A percentile compares a stretch with the other conserved stretches of the same genome.
phyloP scores from a whole-genome alignment of 1,140 invertebrate species.

The Thaumatotibia leucotreta region DNA sequence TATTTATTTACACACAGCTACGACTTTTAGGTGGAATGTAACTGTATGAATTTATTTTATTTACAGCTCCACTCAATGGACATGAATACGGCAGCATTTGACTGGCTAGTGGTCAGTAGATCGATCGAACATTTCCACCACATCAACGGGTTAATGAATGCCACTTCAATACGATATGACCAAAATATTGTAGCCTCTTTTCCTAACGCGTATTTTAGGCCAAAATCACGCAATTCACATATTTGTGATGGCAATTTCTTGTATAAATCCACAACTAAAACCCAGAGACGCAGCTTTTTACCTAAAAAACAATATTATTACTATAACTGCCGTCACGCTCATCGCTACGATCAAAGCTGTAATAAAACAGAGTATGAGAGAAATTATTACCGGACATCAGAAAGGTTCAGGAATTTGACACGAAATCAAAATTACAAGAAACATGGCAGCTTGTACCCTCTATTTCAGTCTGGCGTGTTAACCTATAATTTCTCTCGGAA shows the following conservation, averaged over 20 bases:
- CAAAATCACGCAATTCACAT: background rate
- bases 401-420: conserved; percentile 46
- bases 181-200: conserved; percentile 55
- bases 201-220: conserved; percentile 13
- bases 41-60: no score
- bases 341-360: background rate
- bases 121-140: conserved; percentile 40
- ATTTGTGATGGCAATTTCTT: conserved; percentile 49
- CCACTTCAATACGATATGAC: conserved; percentile 53
- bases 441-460: conserved; percentile 23
- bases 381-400: conserved; percentile 42
- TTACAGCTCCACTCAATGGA: conserved; percentile 47
- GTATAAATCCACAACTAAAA: conserved; percentile 30
- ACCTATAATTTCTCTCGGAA: conserved; percentile 42
- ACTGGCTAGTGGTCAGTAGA: conserved; percentile 50
- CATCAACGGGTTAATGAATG: conserved; percentile 48
- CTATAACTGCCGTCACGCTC: conserved; percentile 9
- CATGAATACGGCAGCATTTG: conserved; percentile 50
- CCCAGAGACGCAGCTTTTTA: background rate
- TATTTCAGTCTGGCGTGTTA: conserved; percentile 39
- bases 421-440: conserved; percentile 37
- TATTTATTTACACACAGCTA: no score
- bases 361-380: conserved; percentile 35
- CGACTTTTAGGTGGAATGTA: no score
- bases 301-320: conserved; percentile 5